Evolutionary conservation across 2,888 invertebrate genomes (phyloP).

Genomic region (Melipona bicolor): DNA sequence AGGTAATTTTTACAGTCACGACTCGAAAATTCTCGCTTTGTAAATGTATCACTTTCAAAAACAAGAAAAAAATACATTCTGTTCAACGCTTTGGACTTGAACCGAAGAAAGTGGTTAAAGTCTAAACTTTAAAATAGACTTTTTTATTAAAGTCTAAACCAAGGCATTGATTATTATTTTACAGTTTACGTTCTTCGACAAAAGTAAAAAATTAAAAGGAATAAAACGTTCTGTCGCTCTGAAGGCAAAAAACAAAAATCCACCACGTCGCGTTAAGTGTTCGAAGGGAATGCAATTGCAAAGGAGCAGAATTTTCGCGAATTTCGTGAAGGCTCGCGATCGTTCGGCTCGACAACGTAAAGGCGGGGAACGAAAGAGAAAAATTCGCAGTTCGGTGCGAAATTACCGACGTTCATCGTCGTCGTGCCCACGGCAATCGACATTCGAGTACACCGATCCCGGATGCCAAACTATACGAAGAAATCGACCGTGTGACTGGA

Average conservation of each 20-base stretch:
- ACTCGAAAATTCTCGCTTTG: too few species aligned
- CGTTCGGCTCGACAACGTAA: background rate
- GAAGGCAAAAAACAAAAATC: background rate
- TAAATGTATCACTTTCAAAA: too few species aligned
- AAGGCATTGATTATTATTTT: too few species aligned
- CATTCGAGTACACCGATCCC: conserved; percentile 5
- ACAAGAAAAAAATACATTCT: too few species aligned
- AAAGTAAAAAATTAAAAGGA: background rate
- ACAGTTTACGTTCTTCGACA: too few species aligned
- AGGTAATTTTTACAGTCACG: too few species aligned
- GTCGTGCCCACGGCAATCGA: conserved; percentile 4
- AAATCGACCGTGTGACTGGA: conserved; percentile 32
- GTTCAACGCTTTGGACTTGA: too few species aligned
- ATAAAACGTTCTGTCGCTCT: background rate
- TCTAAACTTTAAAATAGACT: too few species aligned
- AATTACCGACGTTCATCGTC: conserved; percentile 19
- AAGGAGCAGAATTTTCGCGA: background rate
- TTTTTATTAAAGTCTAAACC: too few species aligned
- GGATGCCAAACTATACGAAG: conserved; percentile 23
- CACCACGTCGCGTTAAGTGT: background rate
- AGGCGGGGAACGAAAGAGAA: background rate
- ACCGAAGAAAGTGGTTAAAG: too few species aligned
- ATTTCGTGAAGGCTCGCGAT: conserved; percentile 5
- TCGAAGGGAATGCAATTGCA: background rate
- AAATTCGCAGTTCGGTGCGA: conserved; percentile 12